Conservation (phyloP, 2,888 invertebrate genomes). For the Tricholauxania praeusta region DNA sequence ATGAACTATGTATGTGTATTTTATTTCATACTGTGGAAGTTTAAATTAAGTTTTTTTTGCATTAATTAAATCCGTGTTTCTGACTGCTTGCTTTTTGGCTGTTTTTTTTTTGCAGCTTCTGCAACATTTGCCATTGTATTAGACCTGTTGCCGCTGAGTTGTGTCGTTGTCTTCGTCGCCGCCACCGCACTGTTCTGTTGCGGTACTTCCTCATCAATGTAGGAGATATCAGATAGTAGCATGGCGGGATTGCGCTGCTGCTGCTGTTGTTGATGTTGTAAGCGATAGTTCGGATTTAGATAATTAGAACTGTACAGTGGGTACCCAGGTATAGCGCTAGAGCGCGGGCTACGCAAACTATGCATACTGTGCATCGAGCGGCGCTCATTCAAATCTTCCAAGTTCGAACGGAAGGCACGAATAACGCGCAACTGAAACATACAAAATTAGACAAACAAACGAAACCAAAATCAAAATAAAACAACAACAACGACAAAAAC, state of each 20-base stretch:
- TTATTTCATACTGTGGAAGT: neutral
- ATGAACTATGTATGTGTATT: neutral
- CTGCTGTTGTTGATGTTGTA: conserved; percentile 49
- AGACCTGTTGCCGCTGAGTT: conserved; percentile 30
- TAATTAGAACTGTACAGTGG: conserved; percentile 62
- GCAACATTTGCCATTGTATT: conserved; percentile 39
- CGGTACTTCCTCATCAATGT: conserved; percentile 75
- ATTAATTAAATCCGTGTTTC: conserved; percentile 58
- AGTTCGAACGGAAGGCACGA: conserved; percentile 98
- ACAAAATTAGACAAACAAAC: conserved; percentile 66
- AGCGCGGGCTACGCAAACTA: conserved; percentile 87
- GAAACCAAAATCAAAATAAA: conserved; percentile 53
- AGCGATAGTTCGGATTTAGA: conserved; percentile 56
- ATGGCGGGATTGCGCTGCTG: conserved; percentile 52
- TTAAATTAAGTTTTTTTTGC: conserved; percentile 50
- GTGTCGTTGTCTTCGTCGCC: no score
- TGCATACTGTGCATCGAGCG: conserved; percentile 98
- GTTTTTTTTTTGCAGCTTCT: conserved; percentile 31
- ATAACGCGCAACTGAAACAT: conserved; percentile 98
- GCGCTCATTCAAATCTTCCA: conserved; percentile 99
- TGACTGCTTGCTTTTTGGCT: conserved; percentile 44
- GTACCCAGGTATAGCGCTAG: conserved; percentile 71
- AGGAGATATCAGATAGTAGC: conserved; percentile 76
- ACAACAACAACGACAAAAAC: conserved; percentile 40
- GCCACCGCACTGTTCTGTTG: conserved; percentile 38